These are phyloP conservation scores for Scaptomyza tumidula DNA, from an alignment of 2,888 invertebrate genomes.

Conservation along the genomic window DNA sequence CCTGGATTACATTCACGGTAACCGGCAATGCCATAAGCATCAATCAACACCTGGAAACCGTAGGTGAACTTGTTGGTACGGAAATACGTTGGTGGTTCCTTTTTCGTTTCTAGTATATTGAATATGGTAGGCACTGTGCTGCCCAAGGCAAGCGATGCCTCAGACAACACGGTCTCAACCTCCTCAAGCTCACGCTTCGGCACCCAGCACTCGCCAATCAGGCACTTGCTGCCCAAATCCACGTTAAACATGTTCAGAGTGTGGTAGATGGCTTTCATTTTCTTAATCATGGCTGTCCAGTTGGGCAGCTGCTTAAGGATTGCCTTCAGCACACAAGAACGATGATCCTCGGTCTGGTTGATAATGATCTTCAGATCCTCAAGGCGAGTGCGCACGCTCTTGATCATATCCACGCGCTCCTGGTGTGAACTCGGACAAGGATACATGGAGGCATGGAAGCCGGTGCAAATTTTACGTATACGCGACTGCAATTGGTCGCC, in stretches of 20 bases:
- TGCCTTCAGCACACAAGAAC: conserved; percentile 90
- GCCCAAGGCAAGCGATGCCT: conserved; percentile 93
- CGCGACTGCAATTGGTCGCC: conserved; percentile 93
- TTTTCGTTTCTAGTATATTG: conserved; percentile 92
- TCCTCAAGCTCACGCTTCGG: conserved; percentile 89
- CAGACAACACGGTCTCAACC: conserved; percentile 91
- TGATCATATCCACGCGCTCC: conserved; percentile 92
- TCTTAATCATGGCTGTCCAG: conserved; percentile 92
- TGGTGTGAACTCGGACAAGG: conserved; percentile 92
- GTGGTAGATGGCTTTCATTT: conserved; percentile 96
- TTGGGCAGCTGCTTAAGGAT: conserved; percentile 92
- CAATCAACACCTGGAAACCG: conserved; percentile 96
- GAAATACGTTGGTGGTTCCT: conserved; percentile 95
- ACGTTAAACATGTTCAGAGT: conserved; percentile 95
- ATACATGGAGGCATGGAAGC: conserved; percentile 93
- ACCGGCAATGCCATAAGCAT: conserved; percentile 96
- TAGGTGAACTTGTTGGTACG: conserved; percentile 95
- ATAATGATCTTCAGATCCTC: conserved; percentile 92
- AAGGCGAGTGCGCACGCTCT: conserved; percentile 91
- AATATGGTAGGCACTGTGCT: conserved; percentile 96
- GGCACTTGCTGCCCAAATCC: conserved; percentile 94
- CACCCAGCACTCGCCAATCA: conserved; percentile 95
- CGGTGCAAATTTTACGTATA: conserved; percentile 94
- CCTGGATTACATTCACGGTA: conserved; percentile 97
- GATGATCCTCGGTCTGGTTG: conserved; percentile 93